A percentile compares a stretch with the other conserved stretches of the same genome.
Evolutionary conservation across 2,113 vertebrate genomes (phyloP).

Genomic region (Istiophorus platypterus): DNA sequence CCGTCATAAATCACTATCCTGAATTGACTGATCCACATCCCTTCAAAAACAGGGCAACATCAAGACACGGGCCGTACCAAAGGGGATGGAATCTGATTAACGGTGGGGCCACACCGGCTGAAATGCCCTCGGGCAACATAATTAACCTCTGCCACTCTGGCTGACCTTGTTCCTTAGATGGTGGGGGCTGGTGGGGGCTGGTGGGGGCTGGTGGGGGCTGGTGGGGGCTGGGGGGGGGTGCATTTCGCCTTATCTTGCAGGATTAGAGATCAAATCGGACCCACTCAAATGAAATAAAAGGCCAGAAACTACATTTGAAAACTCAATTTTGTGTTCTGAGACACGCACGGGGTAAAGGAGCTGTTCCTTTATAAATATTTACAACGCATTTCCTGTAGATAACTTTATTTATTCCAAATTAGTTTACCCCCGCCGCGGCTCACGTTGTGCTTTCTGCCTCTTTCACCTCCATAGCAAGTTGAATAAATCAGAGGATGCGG

Average conservation of each 20-base stretch:
- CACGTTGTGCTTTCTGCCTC: neutral
- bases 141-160: slow-evolving; percentile 39
- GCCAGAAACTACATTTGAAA: slow-evolving; percentile 31
- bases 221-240: no score
- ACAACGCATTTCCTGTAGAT: neutral
- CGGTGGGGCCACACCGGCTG: neutral
- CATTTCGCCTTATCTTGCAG: slow-evolving; percentile 35
- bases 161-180: slow-evolving; percentile 41
- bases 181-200: no score
- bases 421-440: neutral
- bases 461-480: neutral
- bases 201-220: no score
- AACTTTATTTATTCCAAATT: neutral
- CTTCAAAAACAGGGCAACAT: neutral
- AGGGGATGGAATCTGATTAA: slow-evolving; percentile 25
- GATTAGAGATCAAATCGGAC: slow-evolving; percentile 43
- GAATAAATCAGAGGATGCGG: slow-evolving; percentile 8
- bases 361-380: neutral
- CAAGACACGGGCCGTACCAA: neutral
- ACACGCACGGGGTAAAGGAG: neutral
- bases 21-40: slow-evolving; percentile 2
- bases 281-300: slow-evolving; percentile 44
- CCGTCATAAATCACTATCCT: slow-evolving; percentile 6
- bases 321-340: neutral
- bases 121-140: slow-evolving; percentile 32